Evolutionary conservation across 1,140 invertebrate genomes (phyloP), one percentile per base, ranked within the genome.

Genomic region (Hyphantria cunea): DNA sequence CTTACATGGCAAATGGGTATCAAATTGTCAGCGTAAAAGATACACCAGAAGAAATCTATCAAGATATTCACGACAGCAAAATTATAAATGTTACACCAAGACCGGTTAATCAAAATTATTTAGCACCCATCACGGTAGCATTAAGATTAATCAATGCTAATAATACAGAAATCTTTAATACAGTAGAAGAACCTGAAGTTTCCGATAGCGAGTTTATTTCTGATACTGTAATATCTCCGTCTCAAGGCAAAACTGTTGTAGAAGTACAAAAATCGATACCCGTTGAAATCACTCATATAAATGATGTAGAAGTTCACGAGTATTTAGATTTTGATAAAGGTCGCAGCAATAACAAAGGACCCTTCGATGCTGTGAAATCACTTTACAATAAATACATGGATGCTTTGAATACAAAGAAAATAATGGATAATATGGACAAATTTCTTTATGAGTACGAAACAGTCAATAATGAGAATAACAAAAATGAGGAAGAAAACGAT

Each of bases 201-300:
- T 80, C 88, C 3, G 85, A 90, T 15, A 90, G 77, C 69, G 86
- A 89, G 68, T 59, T 82, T 15, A 53, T 86, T 31, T 15, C 73
- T 34, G 69, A 84, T 39, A 80, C 72, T 14, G 78, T 85, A 9
- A 44, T 78, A 63, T 79, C 70, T 34, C 80, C 82, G 2, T 54
- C 70, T 10, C 77, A 74, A 53, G 88, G 89, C 33, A 91, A 87
- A 50, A 92, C 92, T 12, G 77, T 91, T 41, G 92, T 94, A 0
- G 92, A 93, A 84, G 82, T 94, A 15, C 93, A 93, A 70, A 89
- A 93, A 74, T 93, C 92, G 3, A 82, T 94, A 15, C 92, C 92
- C 6, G 74, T 91, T 53, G 80, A 82, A 45, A 90, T 88, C 64
- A 90, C 82, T 17, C 86, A 90, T 59, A 89, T 90, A 48, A 90